Conservation (phyloP, 2,113 vertebrate genomes). For the Crotophaga sulcirostris region DNA sequence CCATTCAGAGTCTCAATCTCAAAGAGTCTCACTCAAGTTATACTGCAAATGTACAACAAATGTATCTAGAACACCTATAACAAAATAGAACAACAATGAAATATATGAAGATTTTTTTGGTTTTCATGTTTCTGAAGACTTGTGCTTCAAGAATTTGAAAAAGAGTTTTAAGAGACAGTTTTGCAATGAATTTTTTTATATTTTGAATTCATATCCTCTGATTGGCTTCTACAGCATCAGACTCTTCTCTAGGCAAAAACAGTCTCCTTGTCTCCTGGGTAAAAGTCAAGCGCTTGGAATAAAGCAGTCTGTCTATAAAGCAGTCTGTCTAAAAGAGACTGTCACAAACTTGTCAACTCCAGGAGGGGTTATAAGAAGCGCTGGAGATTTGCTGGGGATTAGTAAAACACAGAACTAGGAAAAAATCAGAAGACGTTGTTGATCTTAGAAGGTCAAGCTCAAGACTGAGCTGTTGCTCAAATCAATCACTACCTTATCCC, state of each 20-base stretch:
- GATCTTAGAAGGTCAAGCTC: not conserved
- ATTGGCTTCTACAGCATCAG: not conserved
- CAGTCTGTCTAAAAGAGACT: not conserved
- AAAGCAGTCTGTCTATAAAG: not conserved
- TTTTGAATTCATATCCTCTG: not conserved
- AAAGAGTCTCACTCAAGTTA: not conserved
- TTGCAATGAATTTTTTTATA: not conserved
- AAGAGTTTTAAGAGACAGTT: not conserved
- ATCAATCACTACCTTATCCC: not conserved
- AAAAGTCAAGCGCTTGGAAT: not conserved
- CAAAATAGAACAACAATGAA: not conserved
- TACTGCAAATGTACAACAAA: not conserved
- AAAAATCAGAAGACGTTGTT: not conserved
- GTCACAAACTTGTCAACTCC: not conserved
- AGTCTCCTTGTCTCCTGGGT: not conserved
- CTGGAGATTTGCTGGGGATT: not conserved
- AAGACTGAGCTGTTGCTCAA: not conserved
- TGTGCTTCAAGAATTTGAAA: not conserved
- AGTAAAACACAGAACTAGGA: not conserved
- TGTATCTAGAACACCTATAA: not conserved
- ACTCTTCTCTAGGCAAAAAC: not conserved
- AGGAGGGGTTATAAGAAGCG: not conserved
- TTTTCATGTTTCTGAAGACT: not conserved
- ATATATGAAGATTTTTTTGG: not conserved
- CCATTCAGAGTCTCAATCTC: not conserved